Conservation (phyloP, 92 coral and sea anemone species). For the Bergia puertoricense region DNA sequence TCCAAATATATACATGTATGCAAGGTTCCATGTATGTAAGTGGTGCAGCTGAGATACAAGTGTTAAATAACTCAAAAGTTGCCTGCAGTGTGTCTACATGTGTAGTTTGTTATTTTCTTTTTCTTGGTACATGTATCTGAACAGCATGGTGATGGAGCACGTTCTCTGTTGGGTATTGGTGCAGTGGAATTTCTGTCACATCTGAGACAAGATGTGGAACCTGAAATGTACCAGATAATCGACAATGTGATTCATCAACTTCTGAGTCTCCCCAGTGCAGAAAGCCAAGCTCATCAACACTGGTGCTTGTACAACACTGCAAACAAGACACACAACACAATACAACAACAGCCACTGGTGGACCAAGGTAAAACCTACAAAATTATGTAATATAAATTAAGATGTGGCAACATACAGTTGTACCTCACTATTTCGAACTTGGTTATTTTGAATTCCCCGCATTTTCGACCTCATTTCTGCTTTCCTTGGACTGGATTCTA, state of each 20-base stretch:
- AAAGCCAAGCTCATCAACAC: conserved; percentile 46
- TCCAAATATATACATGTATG: no score
- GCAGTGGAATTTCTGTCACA: conserved; percentile 92
- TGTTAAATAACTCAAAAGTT: no score
- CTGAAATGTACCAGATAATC: conserved; percentile 76
- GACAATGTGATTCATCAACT: conserved; percentile 91
- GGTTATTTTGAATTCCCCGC: no score
- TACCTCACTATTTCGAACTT: no score
- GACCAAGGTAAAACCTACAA: conserved; percentile 7
- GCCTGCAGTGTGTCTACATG: no score
- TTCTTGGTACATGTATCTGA: neutral
- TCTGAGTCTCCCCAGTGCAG: conserved; percentile 77
- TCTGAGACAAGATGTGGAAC: conserved; percentile 84
- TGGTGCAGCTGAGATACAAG: no score
- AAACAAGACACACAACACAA: neutral
- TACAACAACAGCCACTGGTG: conserved; percentile 14
- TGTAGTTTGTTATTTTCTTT: neutral
- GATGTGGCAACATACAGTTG: no score
- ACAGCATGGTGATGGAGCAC: conserved; percentile 88
- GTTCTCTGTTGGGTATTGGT: conserved; percentile 79
- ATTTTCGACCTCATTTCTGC: no score
- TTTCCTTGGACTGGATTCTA: no score
- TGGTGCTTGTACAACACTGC: conserved; percentile 68
- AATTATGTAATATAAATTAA: no score
- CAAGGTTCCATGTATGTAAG: no score